These are phyloP conservation scores for Euplagia quadripunctaria DNA, from an alignment of 2,888 invertebrate species.

Conservation along the genomic window DNA sequence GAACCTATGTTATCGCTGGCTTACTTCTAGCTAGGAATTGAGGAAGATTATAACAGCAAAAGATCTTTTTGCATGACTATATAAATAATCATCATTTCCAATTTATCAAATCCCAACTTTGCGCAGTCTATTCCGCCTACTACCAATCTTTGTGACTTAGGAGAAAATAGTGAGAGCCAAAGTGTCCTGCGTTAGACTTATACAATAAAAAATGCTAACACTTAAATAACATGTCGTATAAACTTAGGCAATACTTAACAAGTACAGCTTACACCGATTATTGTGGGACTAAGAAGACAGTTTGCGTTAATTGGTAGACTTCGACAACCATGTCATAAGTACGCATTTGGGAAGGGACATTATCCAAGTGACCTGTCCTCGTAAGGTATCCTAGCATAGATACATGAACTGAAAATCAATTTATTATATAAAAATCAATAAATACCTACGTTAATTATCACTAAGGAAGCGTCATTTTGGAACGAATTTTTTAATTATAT, in stretches of 20 bases:
- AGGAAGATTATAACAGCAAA: not conserved
- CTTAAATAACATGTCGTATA: constrained; percentile 81
- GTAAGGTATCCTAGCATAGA: constrained; percentile 53
- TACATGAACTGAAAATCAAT: constrained; percentile 55
- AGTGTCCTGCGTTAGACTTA: constrained; percentile 79
- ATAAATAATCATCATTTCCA: not conserved
- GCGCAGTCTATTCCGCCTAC: constrained; percentile 43
- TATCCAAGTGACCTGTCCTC: constrained; percentile 41
- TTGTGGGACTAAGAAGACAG: constrained; percentile 55
- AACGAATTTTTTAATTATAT: constrained; percentile 54
- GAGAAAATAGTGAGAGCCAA: constrained; percentile 62
- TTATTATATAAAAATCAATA: constrained; percentile 59
- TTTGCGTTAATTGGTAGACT: constrained; percentile 46
- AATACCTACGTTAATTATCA: constrained; percentile 67
- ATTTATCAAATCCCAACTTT: constrained; percentile 48
- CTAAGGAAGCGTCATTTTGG: constrained; percentile 76
- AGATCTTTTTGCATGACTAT: not conserved
- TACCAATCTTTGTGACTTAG: constrained; percentile 48
- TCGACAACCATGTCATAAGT: constrained; percentile 49
- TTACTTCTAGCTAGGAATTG: not conserved
- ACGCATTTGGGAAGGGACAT: constrained; percentile 41
- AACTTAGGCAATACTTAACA: constrained; percentile 85
- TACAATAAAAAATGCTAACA: constrained; percentile 81
- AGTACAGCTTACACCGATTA: constrained; percentile 77
- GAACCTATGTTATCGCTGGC: not conserved